phyloP scores from a whole-genome alignment of 2,888 invertebrate genomes.

The Drosophila pegasa region DNA sequence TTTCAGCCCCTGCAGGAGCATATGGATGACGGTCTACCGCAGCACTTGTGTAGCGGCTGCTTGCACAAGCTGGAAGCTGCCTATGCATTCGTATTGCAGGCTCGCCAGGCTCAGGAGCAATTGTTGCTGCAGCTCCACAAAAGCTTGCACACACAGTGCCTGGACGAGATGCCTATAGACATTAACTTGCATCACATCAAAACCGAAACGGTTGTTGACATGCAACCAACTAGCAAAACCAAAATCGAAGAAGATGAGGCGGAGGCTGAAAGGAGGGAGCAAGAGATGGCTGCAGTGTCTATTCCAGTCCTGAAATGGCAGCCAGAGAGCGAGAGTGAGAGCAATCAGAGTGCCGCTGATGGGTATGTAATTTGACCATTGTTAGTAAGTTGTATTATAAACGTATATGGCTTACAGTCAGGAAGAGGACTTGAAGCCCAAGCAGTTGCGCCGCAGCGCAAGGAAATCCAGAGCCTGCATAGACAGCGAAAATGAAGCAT shows the following conservation, averaged over 20 bases:
- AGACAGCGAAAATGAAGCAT: constrained; percentile 44
- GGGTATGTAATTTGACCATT: constrained; percentile 27
- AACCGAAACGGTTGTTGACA: constrained; percentile 55
- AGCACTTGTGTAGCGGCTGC: constrained; percentile 67
- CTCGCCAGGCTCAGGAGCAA: constrained; percentile 61
- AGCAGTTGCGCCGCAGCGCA: constrained; percentile 45
- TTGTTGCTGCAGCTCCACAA: constrained; percentile 43
- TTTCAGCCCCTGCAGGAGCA: constrained; percentile 47
- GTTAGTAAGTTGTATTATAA: neutral
- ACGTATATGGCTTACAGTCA: constrained; percentile 4
- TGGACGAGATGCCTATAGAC: constrained; percentile 77
- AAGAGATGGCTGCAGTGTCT: neutral
- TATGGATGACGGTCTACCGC: constrained; percentile 59
- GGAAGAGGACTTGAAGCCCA: constrained; percentile 19
- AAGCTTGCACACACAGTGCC: constrained; percentile 44
- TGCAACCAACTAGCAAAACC: neutral
- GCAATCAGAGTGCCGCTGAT: neutral
- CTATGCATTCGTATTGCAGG: constrained; percentile 71
- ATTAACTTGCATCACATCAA: constrained; percentile 65
- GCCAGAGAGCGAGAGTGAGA: constrained; percentile 41
- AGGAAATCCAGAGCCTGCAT: constrained; percentile 34
- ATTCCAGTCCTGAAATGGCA: constrained; percentile 36
- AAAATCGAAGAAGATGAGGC: neutral
- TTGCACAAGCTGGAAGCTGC: constrained; percentile 65
- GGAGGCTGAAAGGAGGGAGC: neutral